These are phyloP conservation scores for Merodon equestris DNA, from an alignment of 2,888 invertebrate species.

Conservation along the genomic window DNA sequence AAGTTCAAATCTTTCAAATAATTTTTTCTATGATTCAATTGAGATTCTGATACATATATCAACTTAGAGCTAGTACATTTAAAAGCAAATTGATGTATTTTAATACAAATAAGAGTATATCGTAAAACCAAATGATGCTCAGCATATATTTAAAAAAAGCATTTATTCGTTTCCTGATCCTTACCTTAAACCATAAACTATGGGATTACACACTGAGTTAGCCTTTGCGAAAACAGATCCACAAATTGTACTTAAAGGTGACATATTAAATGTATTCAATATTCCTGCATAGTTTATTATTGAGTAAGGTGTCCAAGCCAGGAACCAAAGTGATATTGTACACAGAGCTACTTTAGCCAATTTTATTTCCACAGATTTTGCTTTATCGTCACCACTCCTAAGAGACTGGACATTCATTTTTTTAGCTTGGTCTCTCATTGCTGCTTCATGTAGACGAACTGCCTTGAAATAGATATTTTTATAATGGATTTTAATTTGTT, in stretches of 20 bases:
- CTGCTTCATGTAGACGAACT: constrained; percentile 81
- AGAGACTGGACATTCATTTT: constrained; percentile 84
- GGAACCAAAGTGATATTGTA: constrained; percentile 83
- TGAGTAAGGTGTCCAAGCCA: constrained; percentile 85
- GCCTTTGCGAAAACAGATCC: constrained; percentile 83
- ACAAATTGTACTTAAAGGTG: constrained; percentile 81
- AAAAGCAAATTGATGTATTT: too few relatives aligned
- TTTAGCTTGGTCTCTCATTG: constrained; percentile 82
- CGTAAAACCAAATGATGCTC: too few relatives aligned
- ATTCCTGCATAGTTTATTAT: constrained; percentile 81
- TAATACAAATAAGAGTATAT: too few relatives aligned
- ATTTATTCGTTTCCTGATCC: constrained; percentile 2
- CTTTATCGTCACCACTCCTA: constrained; percentile 79
- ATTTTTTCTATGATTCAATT: too few relatives aligned
- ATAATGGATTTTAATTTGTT: not conserved
- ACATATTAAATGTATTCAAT: constrained; percentile 79
- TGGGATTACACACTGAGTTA: constrained; percentile 81
- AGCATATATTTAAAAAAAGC: too few relatives aligned
- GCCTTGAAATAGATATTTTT: constrained; percentile 74
- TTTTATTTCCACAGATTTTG: constrained; percentile 81
- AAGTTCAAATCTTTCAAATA: too few relatives aligned
- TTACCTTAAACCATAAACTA: constrained; percentile 83
- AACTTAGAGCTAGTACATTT: too few relatives aligned
- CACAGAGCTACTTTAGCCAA: constrained; percentile 82
- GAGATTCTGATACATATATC: too few relatives aligned